Base-by-base conservation (phyloP, 2,113 vertebrate species). In the Phodopus roborovskii region DNA sequence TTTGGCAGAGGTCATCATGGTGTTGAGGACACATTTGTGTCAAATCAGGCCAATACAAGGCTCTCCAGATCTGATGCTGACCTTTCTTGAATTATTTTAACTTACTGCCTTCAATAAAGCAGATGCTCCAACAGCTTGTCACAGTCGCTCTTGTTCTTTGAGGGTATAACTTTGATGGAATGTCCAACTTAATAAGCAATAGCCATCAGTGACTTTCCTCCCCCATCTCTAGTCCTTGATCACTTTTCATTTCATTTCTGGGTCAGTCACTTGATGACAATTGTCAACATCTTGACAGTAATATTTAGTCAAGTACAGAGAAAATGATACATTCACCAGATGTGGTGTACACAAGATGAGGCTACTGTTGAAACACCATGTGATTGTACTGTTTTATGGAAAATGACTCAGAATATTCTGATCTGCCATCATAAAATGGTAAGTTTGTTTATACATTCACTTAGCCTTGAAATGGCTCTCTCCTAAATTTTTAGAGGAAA, bases 321-420 rank as follows among this genome's bases (percentile, higher is more conserved):
- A 89, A 92, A 66, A 78, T 5, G 50, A 68, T 13, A 24, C 26
- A 84, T 60, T 75, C 48, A 26, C 33, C 68, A 77, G 39, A 64
- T 17, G 8, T 53, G 64, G 64, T 62, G 50, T 48, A 71, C 58
- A 70, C 7, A 26, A 56, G 12, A 84, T 9, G 19, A 39, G 70
- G 9, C 24, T 77, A 39, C 39, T 26, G n/a, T 24, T 79, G 64
- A 79, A 88, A 81, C 6, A 45, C 30, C 24, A 60, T 79, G 24
- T 22, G n/a, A 10, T 6, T 64, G 19, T 42, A 26, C 22, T 73
- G n/a, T 56, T 86, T 50, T 11, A 68, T 56, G n/a, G 50, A 96
- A 85, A 90, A 82, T 33, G 33, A 91, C 9, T 88, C 66, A 93
- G 58, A 85, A 95, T 75, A 75, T 88, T 95, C 19, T 86, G 81